phyloP scores from a whole-genome alignment of 1,140 invertebrate genomes.

The Pristionchus pacificus region DNA sequence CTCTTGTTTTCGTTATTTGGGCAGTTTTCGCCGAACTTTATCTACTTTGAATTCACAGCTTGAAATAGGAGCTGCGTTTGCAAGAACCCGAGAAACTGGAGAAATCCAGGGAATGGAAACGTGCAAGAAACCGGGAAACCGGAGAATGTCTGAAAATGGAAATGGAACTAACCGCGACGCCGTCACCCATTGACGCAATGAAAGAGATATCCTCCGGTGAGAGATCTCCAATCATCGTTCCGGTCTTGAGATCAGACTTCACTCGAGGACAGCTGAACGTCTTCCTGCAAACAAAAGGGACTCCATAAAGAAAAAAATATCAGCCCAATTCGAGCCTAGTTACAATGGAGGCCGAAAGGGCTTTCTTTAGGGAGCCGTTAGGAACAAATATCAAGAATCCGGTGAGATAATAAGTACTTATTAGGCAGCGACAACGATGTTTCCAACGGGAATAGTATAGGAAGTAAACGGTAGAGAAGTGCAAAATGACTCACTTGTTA shows the following conservation, averaged over 20 bases:
- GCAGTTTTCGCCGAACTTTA: too few relatives aligned
- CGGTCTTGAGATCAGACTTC: slow-evolving; percentile 28
- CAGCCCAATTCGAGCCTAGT: too few relatives aligned
- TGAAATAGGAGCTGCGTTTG: too few relatives aligned
- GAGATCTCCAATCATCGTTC: slow-evolving; percentile 24
- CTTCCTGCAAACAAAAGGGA: slow-evolving; percentile 21
- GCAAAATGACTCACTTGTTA: too few relatives aligned
- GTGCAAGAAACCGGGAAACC: too few relatives aligned
- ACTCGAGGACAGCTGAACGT: slow-evolving; percentile 34
- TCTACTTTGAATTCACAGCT: too few relatives aligned
- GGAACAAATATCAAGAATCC: neutral
- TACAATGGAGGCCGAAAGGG: too few relatives aligned
- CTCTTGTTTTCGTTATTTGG: too few relatives aligned
- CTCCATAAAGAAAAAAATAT: slow-evolving; percentile 1
- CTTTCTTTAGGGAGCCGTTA: neutral
- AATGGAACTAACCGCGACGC: slow-evolving; percentile 24
- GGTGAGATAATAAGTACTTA: neutral
- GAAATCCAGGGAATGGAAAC: neutral
- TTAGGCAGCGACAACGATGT: slow-evolving; percentile 6
- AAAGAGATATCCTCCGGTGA: slow-evolving; percentile 35
- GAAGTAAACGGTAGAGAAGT: neutral
- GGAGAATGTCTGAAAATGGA: too few relatives aligned
- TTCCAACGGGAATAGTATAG: neutral
- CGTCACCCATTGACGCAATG: slow-evolving; percentile 37
- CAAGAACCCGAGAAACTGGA: neutral